Base-by-base conservation (phyloP, 2,113 vertebrate genomes). In the Urocynchramus pylzowi region DNA sequence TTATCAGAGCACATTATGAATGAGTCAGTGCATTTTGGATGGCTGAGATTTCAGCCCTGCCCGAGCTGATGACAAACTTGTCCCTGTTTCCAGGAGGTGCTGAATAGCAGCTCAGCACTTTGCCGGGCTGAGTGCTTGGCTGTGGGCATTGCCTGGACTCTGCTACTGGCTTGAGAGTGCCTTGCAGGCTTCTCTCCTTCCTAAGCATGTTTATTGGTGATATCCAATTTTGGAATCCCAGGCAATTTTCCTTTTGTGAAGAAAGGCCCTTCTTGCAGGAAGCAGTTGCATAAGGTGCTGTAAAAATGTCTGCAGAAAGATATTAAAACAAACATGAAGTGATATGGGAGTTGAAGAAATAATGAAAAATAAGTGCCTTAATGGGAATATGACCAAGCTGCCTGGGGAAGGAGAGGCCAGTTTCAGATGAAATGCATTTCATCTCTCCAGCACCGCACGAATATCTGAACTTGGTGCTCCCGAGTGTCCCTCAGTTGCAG, bases 1-100 rank as follows among this genome's bases (percentile, higher is more conserved):
- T 90, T 94, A 77, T 28, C 67, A 79, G 70, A 80, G 14, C 22
- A 26, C 37, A 15, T 84, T 85, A 73, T 50, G 75, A 85, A 83
- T 31, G 63, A 93, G 35, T 81, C 35, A 57, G 52, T 85, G 68
- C 20, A 49, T 56, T 77, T 83, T 49, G 35, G 35, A 59, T 59
- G 85, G 42, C 63, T 91, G 67, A 69, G 30, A 57, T 65, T 53
- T 95, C 21, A 3, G 14, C 76, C n/a, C 31, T 83, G 67, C 45
- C 65, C 61, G 49, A 53, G 61, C 41, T 41, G 79, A 52, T 85
- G 73, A 44, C 24, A 53, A 26, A 83, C 57, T 89, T 85, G 57
- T 26, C 53, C 49, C 33, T 54, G 22, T 49, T 79, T 82, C 61
- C 56, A 64, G 37, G 49, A 87, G 56, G 24, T 77, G 50, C 16